Evolutionary conservation across 1,140 invertebrate genomes (phyloP).

Genomic region (Aphelinus atriplicis): DNA sequence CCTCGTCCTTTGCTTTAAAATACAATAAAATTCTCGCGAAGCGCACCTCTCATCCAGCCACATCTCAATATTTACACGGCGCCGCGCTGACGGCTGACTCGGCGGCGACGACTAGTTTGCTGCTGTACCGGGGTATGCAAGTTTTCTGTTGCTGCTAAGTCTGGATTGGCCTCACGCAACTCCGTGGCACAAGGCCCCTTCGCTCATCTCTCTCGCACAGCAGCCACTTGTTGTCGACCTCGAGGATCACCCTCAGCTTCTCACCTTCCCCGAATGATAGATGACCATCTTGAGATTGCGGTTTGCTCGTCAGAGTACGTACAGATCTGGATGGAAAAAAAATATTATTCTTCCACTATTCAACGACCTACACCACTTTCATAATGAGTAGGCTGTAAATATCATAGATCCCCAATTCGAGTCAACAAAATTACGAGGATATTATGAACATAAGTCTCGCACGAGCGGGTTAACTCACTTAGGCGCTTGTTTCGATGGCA

Average conservation of each 20-base stretch:
- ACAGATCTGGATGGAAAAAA: conserved; percentile 71
- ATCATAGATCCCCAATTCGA: too few species aligned
- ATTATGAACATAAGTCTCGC: too few species aligned
- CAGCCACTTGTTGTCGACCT: conserved; percentile 81
- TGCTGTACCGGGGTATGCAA: neutral
- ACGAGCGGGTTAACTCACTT: conserved; percentile 56
- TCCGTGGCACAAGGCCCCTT: conserved; percentile 80
- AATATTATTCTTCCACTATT: neutral
- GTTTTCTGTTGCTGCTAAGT: conserved; percentile 51
- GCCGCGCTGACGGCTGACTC: neutral
- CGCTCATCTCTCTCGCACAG: conserved; percentile 80
- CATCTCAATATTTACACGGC: conserved; percentile 28
- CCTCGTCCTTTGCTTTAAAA: conserved; percentile 26
- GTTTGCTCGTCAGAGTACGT: conserved; percentile 76
- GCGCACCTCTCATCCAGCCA: neutral
- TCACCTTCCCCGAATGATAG: conserved; percentile 83
- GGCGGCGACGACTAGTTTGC: neutral
- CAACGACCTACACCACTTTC: too few species aligned
- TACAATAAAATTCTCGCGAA: conserved; percentile 11
- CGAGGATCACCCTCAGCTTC: conserved; percentile 76
- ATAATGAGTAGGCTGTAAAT: too few species aligned
- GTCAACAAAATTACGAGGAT: too few species aligned
- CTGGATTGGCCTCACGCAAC: conserved; percentile 72
- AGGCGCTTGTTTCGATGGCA: conserved; percentile 54
- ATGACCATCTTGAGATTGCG: conserved; percentile 80